Evolutionary conservation across 2,113 vertebrate species (phyloP).

Genomic region (Carassius auratus): DNA sequence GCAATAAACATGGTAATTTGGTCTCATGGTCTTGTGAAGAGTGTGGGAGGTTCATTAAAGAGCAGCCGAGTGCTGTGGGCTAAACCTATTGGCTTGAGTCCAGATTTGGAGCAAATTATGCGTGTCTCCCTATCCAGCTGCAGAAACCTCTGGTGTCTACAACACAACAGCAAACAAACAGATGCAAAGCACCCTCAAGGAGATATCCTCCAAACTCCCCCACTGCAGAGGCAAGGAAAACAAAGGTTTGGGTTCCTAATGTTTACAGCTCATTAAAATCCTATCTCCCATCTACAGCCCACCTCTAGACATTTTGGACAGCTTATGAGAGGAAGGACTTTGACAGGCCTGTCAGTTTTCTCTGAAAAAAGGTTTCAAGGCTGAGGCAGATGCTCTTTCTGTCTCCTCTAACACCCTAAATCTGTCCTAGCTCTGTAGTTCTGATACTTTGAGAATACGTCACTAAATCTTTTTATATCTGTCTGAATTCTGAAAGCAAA

Average conservation of each 20-base stretch:
- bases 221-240: neutral
- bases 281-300: neutral
- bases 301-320: neutral
- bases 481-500: neutral
- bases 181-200: slow-evolving; percentile 4
- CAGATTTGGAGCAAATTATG: slow-evolving; percentile 21
- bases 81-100: slow-evolving; percentile 15
- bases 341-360: neutral
- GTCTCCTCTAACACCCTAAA: slow-evolving; percentile 6
- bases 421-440: neutral
- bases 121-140: slow-evolving; percentile 1
- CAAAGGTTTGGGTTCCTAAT: neutral
- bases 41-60: slow-evolving; percentile 22
- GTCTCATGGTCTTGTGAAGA: slow-evolving; percentile 10
- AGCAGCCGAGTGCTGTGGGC: neutral
- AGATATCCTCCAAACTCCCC: neutral
- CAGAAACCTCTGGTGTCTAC: neutral
- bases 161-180: neutral
- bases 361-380: neutral
- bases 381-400: neutral
- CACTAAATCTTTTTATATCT: neutral
- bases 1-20: slow-evolving; percentile 46
- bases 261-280: neutral
- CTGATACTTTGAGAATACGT: neutral
- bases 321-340: neutral